A percentile compares a stretch with the other conserved stretches of the same genome.
Conservation (phyloP, 2,113 vertebrate genomes). For the Xyliphius kryptos region DNA sequence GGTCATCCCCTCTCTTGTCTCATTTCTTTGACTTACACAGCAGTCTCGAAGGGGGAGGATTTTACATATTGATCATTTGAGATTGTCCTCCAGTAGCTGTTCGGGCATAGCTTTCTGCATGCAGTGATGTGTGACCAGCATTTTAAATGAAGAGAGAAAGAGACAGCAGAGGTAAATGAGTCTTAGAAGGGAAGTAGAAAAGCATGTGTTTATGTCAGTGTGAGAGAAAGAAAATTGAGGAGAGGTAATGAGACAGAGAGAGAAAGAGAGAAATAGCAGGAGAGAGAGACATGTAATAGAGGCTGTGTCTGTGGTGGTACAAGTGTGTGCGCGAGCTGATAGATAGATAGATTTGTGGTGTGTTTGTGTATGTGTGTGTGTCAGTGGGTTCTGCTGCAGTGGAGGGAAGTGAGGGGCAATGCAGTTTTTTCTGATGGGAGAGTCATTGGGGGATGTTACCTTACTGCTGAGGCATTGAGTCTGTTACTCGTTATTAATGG, state of each 20-base stretch:
- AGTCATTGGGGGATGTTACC: constrained; percentile 31
- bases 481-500: constrained; percentile 26
- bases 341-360: constrained; percentile 12
- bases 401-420: constrained; percentile 34
- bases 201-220: constrained; percentile 12
- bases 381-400: constrained; percentile 34
- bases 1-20: constrained; percentile 15
- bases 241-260: constrained; percentile 24
- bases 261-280: constrained; percentile 1
- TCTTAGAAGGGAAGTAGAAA: constrained; percentile 18
- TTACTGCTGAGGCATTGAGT: constrained; percentile 29
- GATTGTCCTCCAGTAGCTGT: constrained; percentile 50
- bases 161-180: constrained; percentile 21
- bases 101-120: constrained; percentile 60
- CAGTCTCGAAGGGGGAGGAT: constrained; percentile 9
- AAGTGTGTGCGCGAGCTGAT: constrained; percentile 17
- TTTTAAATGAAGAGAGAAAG: constrained; percentile 56
- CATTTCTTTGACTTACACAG: constrained; percentile 30
- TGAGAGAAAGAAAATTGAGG: constrained; percentile 19
- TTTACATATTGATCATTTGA: constrained; percentile 59
- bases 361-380: constrained; percentile 18
- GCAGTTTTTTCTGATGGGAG: constrained; percentile 35
- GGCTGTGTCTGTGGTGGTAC: constrained; percentile 11
- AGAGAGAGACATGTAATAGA: constrained; percentile 20
- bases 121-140: constrained; percentile 65